Conservation (phyloP, 2,797 vertebrate species). For the Pantherophis vulpinus region DNA sequence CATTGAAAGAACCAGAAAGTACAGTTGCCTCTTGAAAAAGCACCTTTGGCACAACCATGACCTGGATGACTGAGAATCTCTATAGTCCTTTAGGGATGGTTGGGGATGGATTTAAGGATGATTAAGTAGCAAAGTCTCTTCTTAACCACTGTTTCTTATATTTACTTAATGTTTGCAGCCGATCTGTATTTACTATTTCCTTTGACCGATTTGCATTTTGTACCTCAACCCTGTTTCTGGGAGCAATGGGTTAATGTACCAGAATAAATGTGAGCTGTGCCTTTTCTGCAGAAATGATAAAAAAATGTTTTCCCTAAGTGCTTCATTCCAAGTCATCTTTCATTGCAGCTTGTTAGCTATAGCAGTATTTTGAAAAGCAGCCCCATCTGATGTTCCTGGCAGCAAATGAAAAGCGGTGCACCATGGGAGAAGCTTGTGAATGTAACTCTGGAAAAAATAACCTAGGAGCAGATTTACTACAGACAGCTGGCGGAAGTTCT, state of each 20-base stretch:
- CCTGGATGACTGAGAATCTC: too few relatives aligned
- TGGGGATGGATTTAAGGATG: background rate
- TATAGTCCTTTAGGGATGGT: background rate
- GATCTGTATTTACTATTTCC: background rate
- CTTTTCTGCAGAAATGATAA: background rate
- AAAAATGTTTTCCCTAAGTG: background rate
- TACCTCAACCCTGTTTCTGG: background rate
- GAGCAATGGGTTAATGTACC: background rate
- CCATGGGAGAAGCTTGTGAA: background rate
- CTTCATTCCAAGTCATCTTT: background rate
- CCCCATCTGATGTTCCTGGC: background rate
- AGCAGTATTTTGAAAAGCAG: background rate
- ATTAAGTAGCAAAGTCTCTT: background rate
- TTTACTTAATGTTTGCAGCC: slow-evolving; percentile 29
- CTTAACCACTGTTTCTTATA: background rate
- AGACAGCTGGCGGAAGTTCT: background rate
- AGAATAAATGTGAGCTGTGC: background rate
- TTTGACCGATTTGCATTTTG: background rate
- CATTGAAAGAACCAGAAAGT: too few relatives aligned
- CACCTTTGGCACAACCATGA: too few relatives aligned
- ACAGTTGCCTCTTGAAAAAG: too few relatives aligned
- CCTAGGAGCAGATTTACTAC: background rate
- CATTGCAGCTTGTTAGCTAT: background rate
- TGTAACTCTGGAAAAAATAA: background rate
- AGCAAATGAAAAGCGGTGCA: background rate